Conservation (phyloP, 2,888 invertebrate species). For the Sesamia inferens region DNA sequence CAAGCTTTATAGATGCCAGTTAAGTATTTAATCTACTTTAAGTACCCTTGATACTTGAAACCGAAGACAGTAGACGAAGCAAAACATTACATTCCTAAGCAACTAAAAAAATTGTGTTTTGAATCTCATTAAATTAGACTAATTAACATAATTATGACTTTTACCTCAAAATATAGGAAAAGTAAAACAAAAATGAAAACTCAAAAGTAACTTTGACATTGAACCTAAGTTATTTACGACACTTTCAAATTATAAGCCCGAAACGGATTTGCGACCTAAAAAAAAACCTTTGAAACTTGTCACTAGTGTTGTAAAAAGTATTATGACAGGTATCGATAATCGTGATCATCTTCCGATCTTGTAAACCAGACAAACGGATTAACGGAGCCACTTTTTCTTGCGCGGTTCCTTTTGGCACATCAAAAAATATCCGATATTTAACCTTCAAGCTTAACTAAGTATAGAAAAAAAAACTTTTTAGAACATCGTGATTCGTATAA, state of each 20-base stretch:
- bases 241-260: constrained; percentile 11
- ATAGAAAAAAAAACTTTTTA: constrained; percentile 5
- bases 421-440: constrained; percentile 21
- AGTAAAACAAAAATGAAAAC: constrained; percentile 7
- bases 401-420: constrained; percentile 21
- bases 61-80: neutral
- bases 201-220: neutral
- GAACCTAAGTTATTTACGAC: neutral
- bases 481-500: neutral
- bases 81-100: neutral
- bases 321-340: constrained; percentile 24
- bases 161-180: neutral
- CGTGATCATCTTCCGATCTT: constrained; percentile 51
- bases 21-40: constrained; percentile 65
- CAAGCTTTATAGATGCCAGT: constrained; percentile 60
- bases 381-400: constrained; percentile 35
- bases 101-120: neutral
- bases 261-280: neutral
- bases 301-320: constrained; percentile 28
- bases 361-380: constrained; percentile 31
- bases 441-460: constrained; percentile 14
- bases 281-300: neutral
- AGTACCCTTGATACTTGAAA: constrained; percentile 18
- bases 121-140: neutral
- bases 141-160: neutral